A percentile compares a stretch with the other conserved stretches of the same genome.
These are phyloP conservation scores for Strix aluco DNA, from an alignment of 2,113 vertebrate species.

Conservation along the genomic window DNA sequence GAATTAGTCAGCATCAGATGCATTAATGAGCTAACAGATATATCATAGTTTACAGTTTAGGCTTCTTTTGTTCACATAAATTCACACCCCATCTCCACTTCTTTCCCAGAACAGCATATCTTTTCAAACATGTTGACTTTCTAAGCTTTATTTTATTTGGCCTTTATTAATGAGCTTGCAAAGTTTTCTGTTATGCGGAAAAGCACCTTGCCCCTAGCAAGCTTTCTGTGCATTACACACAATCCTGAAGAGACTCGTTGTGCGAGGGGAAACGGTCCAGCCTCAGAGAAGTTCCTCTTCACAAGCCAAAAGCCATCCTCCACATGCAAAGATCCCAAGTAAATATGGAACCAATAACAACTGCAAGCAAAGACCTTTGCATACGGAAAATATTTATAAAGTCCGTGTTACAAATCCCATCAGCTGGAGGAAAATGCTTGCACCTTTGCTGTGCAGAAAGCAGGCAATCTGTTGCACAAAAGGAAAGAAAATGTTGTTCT, in stretches of 20 bases:
- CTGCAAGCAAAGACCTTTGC: not conserved
- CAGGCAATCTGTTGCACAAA: not conserved
- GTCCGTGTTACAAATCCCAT: not conserved
- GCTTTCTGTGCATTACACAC: not conserved
- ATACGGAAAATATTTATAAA: not conserved
- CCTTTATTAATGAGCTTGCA: not conserved
- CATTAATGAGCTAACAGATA: slow-evolving; percentile 36
- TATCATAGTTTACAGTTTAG: not conserved
- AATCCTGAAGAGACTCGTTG: not conserved
- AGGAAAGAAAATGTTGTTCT: not conserved
- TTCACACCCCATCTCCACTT: not conserved
- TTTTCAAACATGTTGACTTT: not conserved
- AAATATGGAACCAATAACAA: slow-evolving; percentile 35
- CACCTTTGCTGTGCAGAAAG: not conserved
- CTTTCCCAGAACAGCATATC: not conserved
- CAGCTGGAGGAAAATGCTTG: not conserved
- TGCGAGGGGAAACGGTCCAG: not conserved
- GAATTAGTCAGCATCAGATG: slow-evolving; percentile 23
- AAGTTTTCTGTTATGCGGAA: not conserved
- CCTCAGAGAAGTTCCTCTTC: not conserved
- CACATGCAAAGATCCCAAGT: not conserved
- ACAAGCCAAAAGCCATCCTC: not conserved
- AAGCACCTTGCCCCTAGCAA: not conserved
- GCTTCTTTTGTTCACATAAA: slow-evolving; percentile 14
- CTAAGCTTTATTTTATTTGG: not conserved